Base-by-base conservation (phyloP, 2,113 vertebrate genomes). In the Sigmodon hispidus region DNA sequence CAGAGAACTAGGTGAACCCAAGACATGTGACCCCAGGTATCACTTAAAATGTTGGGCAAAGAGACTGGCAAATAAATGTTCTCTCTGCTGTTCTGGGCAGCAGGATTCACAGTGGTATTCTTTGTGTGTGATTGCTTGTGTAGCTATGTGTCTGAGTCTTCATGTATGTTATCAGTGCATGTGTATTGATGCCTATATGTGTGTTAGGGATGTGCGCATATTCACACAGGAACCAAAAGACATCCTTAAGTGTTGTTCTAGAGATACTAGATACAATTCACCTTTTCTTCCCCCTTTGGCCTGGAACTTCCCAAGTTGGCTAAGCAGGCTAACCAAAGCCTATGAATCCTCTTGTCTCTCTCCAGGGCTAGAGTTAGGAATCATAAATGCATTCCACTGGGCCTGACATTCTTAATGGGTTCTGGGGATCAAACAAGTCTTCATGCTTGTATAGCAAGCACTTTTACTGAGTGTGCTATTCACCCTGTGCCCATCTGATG, bases 1-100 rank as follows among this genome's bases (percentile, higher is more conserved):
- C 96, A 97, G 92, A 93, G 57, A 59, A 13, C 59, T 77, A 0
- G 34, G 45, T 81, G 52, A 43, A 80, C 34, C 34, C 87, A 72
- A 87, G 57, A 34, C 26, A 34, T 31, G 85, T 1, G 40, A 59
- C 40, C 73, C 59, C 86, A 65, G 15, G 34, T 57, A 61, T 4
- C 80, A 31, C 34, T 45, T 94, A 40, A 43, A 92, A 95, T 76
- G n/a, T 5, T 43, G 43, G 16, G 19, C n/a, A 93, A 77, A 70
- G n/a, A 31, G 29, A 85, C 84, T 34, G 40, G 84, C 26, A 7
- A 61, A 43, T 40, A 85, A 85, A 61, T 43, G 34, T 65, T 88
- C 67, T 85, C 7, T 48, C 9, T 70, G 72, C 75, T 57, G 45
- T 91, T n/a, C 50, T 92, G 67, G 34, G 15, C 72, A 67, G 40